A percentile compares a stretch with the other conserved stretches of the same genome.
These are phyloP conservation scores for Eupelmus urozonus DNA, from an alignment of 2,888 invertebrate genomes.

Conservation along the genomic window DNA sequence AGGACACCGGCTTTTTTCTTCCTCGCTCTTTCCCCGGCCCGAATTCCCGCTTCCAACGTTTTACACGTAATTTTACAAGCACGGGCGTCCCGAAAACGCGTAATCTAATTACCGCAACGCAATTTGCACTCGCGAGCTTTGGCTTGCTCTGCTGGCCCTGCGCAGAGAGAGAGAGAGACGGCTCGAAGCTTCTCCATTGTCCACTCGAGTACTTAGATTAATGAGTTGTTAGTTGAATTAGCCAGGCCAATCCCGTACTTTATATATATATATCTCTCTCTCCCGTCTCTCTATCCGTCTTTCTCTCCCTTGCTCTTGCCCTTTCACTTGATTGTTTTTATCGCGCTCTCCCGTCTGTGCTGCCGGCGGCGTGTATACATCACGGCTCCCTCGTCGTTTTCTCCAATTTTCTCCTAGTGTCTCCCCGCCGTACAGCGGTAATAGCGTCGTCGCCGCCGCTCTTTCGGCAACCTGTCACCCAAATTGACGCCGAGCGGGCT, in stretches of 20 bases:
- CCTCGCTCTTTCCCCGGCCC: not conserved
- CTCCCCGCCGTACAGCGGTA: not conserved
- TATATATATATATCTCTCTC: not conserved
- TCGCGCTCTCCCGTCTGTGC: constrained; percentile 18
- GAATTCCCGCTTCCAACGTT: not conserved
- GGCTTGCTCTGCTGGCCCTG: constrained; percentile 51
- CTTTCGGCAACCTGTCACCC: constrained; percentile 39
- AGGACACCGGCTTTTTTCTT: constrained; percentile 46
- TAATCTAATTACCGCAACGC: constrained; percentile 46
- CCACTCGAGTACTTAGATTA: constrained; percentile 70
- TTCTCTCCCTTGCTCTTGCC: no score
- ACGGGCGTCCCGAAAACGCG: constrained; percentile 20
- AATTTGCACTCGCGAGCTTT: constrained; percentile 38
- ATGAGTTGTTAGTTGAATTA: constrained; percentile 69
- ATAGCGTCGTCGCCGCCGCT: constrained; percentile 2
- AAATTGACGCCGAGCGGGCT: constrained; percentile 27
- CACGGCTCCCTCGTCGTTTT: not conserved
- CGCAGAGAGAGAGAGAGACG: not conserved
- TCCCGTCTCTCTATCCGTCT: not conserved
- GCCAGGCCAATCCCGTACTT: constrained; percentile 27
- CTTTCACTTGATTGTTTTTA: constrained; percentile 39
- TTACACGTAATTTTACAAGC: not conserved
- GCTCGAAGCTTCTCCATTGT: constrained; percentile 58
- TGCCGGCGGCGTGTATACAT: no score
- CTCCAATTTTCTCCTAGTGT: not conserved